Evolutionary conservation across 92 coral and sea anemone species (phyloP).

Genomic region (Anthopleura xanthogrammica): DNA sequence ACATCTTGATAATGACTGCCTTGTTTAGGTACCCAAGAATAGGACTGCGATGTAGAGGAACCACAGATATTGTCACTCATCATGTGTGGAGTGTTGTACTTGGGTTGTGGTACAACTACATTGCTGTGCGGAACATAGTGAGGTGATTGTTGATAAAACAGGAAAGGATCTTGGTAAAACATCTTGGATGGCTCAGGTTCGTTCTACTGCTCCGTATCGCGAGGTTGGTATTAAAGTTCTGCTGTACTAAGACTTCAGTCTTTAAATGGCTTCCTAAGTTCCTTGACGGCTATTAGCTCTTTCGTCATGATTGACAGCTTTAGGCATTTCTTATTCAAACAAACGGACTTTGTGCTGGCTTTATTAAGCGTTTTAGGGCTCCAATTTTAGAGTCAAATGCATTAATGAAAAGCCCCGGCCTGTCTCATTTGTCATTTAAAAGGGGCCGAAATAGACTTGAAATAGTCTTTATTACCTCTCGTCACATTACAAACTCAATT

Average conservation of each 20-base stretch:
- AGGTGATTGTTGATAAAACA: constrained; percentile 78
- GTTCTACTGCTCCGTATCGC: not conserved
- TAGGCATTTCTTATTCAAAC: constrained; percentile 40
- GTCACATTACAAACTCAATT: constrained; percentile 67
- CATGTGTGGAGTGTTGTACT: constrained; percentile 39
- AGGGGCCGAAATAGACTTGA: constrained; percentile 43
- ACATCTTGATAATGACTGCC: constrained; percentile 35
- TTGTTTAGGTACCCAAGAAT: constrained; percentile 37
- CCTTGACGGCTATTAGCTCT: constrained; percentile 39
- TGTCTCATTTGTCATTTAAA: constrained; percentile 38
- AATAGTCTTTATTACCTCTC: constrained; percentile 45
- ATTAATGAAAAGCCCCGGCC: constrained; percentile 49
- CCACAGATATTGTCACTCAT: constrained; percentile 44
- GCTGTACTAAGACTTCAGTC: constrained; percentile 24
- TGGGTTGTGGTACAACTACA: constrained; percentile 46
- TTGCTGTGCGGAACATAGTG: constrained; percentile 50
- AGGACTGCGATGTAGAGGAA: constrained; percentile 42
- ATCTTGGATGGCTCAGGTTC: constrained; percentile 32
- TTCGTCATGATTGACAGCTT: constrained; percentile 41
- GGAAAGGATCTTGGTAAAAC: constrained; percentile 89
- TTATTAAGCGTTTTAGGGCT: constrained; percentile 51
- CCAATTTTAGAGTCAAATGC: constrained; percentile 39
- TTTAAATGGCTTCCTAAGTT: constrained; percentile 36
- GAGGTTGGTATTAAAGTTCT: constrained; percentile 10
- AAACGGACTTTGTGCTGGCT: constrained; percentile 44